Percentiles rank a stretch among this genome's conserved stretches.
These are phyloP conservation scores for Mungos mungo DNA, from an alignment of 2,113 vertebrate genomes.

Conservation along the genomic window DNA sequence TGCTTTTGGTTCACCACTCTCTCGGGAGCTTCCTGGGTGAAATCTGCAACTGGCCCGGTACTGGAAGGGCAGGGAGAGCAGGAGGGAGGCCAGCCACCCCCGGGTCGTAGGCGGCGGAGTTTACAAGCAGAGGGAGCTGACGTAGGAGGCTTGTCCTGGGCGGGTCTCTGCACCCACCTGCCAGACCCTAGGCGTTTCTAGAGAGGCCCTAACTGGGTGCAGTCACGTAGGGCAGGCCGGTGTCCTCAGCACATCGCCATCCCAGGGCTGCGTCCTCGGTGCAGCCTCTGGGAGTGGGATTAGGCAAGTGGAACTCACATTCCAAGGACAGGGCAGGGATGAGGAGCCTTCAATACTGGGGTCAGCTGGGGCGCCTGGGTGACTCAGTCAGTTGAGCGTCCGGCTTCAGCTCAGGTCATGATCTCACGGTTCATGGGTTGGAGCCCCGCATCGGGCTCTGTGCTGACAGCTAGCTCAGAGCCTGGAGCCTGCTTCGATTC, in stretches of 20 bases:
- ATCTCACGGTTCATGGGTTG: too few relatives aligned
- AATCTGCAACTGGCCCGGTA: neutral
- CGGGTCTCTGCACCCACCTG: neutral
- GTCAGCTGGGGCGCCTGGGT: neutral
- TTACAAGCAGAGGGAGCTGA: neutral
- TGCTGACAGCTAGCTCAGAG: too few relatives aligned
- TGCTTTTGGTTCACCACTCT: neutral
- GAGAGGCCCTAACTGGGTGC: neutral
- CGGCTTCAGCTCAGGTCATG: too few relatives aligned
- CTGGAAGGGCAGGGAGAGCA: neutral
- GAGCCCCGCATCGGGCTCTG: too few relatives aligned
- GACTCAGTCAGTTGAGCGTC: too few relatives aligned
- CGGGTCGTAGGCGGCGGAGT: neutral
- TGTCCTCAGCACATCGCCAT: neutral
- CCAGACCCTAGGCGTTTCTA: neutral
- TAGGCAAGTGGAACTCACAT: neutral
- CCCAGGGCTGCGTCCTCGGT: neutral
- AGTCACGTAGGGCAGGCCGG: rapidly evolving
- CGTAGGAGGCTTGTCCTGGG: neutral
- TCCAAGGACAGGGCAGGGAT: neutral
- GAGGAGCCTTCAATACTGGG: neutral
- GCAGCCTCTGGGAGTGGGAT: neutral
- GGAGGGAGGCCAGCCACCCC: neutral
- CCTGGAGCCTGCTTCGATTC: too few relatives aligned
- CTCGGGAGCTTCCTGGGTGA: neutral